Evolutionary conservation across 2,888 invertebrate genomes (phyloP), one percentile per base, ranked within the genome.

Genomic region (Lasioglossum oenotherae): DNA sequence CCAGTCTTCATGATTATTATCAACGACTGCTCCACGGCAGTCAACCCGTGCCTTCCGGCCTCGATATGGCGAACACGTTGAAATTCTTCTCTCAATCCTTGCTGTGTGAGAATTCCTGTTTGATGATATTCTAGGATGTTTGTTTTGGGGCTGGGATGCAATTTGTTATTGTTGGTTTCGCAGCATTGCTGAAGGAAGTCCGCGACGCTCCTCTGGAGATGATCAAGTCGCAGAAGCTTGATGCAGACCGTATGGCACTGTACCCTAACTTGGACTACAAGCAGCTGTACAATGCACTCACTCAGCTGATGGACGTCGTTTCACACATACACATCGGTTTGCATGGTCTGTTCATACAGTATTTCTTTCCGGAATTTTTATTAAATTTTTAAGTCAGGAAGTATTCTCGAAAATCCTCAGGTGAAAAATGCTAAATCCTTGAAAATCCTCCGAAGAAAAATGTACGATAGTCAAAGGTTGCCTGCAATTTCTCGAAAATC

Each of bases 11-110:
- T 96, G 99, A 99, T 96, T 99, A 98, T 96, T 99, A 99, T 96
- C 97, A 98, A 94, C 97, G 99, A 90, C 96, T 99, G 91, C 97
- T 98, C 95, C 98, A 99, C 96, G 98, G 98, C 93, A 97, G 97
- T 92, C 97, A 98, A 95, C 99, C 99, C 86, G 96, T 98, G 92
- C 99, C 99, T 67, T 98, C 98, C 85, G 99, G 99, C 88, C 96
- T 97, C 87, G 99, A 99, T 95, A 98, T 99, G 95, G 99, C 99
- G 88, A 99, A 99, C 96, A 99, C 99, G 82, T 97, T 99, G 94
- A 99, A 99, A 95, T 99, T 99, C 96, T 99, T 99, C 96, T 98
- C 99, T 74, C 99, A 99, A 96, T 99, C 99, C 69, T 96, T 99
- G 88, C 96, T 99, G 91, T 98, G 99, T 99, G 96, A 97, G 97